Evolutionary conservation across 1,140 invertebrate genomes (phyloP).

Genomic region (Chrysopa pallens): DNA sequence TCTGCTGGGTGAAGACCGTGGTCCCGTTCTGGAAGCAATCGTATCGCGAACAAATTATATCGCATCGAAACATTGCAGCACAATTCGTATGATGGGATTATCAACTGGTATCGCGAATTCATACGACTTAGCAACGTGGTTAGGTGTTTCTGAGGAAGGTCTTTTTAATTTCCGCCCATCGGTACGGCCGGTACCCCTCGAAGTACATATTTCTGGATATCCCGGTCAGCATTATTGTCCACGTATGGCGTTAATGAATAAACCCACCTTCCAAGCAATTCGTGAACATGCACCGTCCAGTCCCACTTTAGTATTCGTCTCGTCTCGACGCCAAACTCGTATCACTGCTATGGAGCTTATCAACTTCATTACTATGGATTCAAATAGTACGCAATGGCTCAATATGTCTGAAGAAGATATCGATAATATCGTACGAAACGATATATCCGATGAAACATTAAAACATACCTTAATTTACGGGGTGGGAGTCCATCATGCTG

Average conservation of each 20-base stretch:
- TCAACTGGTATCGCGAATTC: constrained; percentile 98
- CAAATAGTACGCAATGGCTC: constrained; percentile 90
- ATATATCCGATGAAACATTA: constrained; percentile 75
- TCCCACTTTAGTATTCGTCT: constrained; percentile 91
- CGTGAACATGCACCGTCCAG: constrained; percentile 77
- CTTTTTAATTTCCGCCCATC: constrained; percentile 96
- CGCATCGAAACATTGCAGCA: constrained; percentile 18
- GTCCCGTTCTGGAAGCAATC: constrained; percentile 71
- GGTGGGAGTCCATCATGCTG: constrained; percentile 97
- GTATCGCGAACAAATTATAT: constrained; percentile 44
- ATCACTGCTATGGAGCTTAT: constrained; percentile 94
- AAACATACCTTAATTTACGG: constrained; percentile 92
- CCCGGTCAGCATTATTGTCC: constrained; percentile 97
- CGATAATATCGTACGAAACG: constrained; percentile 47
- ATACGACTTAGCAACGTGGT: constrained; percentile 89
- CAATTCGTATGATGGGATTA: constrained; percentile 76
- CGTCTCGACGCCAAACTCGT: constrained; percentile 91
- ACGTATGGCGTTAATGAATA: constrained; percentile 99
- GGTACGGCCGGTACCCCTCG: constrained; percentile 90
- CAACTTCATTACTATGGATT: constrained; percentile 76
- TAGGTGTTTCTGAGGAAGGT: constrained; percentile 73
- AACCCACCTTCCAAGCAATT: constrained; percentile 94
- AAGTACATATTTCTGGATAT: constrained; percentile 88
- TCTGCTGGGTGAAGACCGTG: constrained; percentile 77
- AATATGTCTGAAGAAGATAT: constrained; percentile 76